Conservation (phyloP, 2,888 invertebrate genomes). For the Hypolimnas misippus region DNA sequence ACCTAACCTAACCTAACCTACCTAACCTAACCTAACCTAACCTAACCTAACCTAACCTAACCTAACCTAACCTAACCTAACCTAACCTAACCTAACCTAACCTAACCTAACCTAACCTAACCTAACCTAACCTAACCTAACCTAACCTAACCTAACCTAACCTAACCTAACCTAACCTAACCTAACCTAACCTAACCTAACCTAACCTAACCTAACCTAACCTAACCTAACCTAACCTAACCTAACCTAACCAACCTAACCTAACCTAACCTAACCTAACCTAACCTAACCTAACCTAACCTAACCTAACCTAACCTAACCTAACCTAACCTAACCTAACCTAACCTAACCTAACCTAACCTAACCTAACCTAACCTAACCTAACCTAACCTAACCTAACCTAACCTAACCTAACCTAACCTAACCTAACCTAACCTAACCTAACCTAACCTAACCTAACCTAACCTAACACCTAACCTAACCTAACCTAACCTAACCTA, state of each 20-base stretch:
- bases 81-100: conserved; percentile 22
- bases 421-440: no score
- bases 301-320: conserved; percentile 16
- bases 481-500: no score
- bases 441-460: no score
- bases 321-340: conserved; percentile 16
- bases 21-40: conserved; percentile 22
- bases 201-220: conserved; percentile 22
- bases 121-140: conserved; percentile 22
- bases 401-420: no score
- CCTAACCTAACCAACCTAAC: conserved; percentile 20
- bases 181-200: conserved; percentile 22
- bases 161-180: conserved; percentile 22
- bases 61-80: conserved; percentile 22
- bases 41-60: conserved; percentile 22
- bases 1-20: conserved; percentile 22
- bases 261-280: conserved; percentile 16
- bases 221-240: conserved; percentile 22
- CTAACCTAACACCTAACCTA: no score
- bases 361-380: no score
- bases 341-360: conserved; percentile 15
- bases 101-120: conserved; percentile 22
- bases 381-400: no score
- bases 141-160: conserved; percentile 22
- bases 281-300: conserved; percentile 16